A percentile compares a stretch with the other conserved stretches of the same genome.
phyloP scores from a whole-genome alignment of 2,797 vertebrate genomes.

The Takifugu rubripes region DNA sequence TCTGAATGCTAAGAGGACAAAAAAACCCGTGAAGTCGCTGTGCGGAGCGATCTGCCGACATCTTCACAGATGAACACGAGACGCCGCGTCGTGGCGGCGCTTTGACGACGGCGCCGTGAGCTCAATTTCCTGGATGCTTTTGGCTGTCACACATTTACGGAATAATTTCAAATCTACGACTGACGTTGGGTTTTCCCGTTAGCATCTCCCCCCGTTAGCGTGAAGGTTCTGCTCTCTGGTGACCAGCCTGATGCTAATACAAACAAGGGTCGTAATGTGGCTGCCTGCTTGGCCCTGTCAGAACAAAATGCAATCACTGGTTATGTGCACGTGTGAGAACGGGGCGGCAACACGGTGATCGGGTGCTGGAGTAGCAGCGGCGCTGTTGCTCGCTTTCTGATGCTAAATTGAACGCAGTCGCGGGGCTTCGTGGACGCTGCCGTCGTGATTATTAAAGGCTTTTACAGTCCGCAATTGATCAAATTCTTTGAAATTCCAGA shows the following conservation, averaged over 20 bases:
- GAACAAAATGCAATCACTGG: conserved; percentile 41
- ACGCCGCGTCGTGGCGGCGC: not conserved
- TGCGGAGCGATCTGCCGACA: conserved; percentile 1
- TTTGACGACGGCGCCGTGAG: conserved; percentile 13
- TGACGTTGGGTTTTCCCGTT: conserved; percentile 15
- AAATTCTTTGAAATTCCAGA: not conserved
- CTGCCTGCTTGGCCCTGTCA: conserved; percentile 35
- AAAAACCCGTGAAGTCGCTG: not conserved
- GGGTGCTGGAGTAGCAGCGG: too few species aligned
- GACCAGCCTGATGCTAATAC: conserved; percentile 54
- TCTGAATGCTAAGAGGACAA: conserved; percentile 22
- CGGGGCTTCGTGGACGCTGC: too few species aligned
- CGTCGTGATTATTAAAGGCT: not conserved
- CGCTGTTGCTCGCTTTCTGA: not conserved
- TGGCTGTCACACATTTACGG: not conserved
- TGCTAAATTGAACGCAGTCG: conserved; percentile 1
- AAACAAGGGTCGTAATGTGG: conserved; percentile 53
- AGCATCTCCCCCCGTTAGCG: conserved; percentile 16
- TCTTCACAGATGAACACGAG: too few species aligned
- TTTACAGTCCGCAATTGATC: not conserved
- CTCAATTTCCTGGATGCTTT: conserved; percentile 11
- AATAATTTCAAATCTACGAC: conserved; percentile 17
- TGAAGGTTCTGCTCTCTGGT: conserved; percentile 43
- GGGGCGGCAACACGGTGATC: too few species aligned
- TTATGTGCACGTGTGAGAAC: conserved; percentile 13